Base-by-base conservation (phyloP, 2,888 invertebrate genomes). In the Phymatocera aterrima region DNA sequence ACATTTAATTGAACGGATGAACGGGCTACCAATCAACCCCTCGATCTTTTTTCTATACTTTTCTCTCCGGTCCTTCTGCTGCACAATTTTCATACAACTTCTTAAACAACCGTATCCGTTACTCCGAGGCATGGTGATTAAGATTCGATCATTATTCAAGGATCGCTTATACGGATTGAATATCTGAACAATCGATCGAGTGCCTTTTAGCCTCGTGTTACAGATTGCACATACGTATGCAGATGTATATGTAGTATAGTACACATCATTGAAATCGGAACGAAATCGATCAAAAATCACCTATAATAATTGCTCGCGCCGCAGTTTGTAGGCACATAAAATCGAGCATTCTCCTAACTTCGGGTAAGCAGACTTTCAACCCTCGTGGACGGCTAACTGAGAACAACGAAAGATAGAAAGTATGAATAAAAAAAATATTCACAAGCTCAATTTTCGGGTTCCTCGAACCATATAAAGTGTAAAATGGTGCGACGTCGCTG, bases 1-100 rank as follows among this genome's bases (percentile, higher is more conserved):
- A 75, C 40, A 75, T 75, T 75, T 75, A 75, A 75, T 75, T 75
- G 75, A 75, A 60, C 75, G 75, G 75, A 57, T 74, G 74, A 74
- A 57, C 74, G 74, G 74, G 37, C 43, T 75, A 28, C 57, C 75
- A 21, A 75, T 75, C 75, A 75, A 75, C 75, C 72, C 72, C 40
- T 18, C 15, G 10, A 1, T 15, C 4, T 2, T 46, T n/a, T n/a
- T 28, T 43, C 6, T 46, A 6, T 46, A 10, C 54, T 12, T 5
- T 51, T 51, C 21, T n/a, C 51, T n/a, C 4, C 51, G 12, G 1
- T 18, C 51, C 1, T 31, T 43, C 18, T 10, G 5, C 24, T 24
- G 21, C 15, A 24, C 43, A n/a, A 40, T 46, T 24, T 68, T 24
- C 28, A 43, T 68, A 46, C 28, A 15, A 15, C 15, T 21, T 28